Evolutionary conservation across 2,888 invertebrate species (phyloP).

Genomic region (Scotopteryx bipunctaria): DNA sequence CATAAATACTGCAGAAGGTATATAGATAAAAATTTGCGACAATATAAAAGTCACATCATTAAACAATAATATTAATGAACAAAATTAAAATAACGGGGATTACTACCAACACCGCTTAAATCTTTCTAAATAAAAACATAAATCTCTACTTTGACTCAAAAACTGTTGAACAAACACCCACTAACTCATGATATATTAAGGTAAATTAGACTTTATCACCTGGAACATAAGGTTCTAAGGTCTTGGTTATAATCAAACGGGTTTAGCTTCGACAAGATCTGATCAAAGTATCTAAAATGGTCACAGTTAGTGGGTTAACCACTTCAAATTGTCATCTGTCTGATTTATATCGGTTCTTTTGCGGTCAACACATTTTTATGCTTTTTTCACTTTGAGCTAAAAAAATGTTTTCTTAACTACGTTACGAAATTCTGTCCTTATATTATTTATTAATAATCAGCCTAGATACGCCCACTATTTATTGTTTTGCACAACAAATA

Average conservation of each 20-base stretch:
- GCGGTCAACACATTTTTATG: conserved; percentile 78
- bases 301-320: conserved; percentile 84
- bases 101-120: conserved; percentile 78
- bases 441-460: no score
- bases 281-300: conserved; percentile 84
- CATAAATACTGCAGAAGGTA: no score
- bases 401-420: conserved; percentile 17
- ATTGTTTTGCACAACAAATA: no score
- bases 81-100: conserved; percentile 79
- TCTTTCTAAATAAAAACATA: conserved; percentile 81
- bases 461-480: no score
- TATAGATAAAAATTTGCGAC: not conserved
- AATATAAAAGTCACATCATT: conserved; percentile 41
- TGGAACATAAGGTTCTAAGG: conserved; percentile 41
- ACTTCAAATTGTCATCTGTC: conserved; percentile 84
- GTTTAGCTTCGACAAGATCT: conserved; percentile 78
- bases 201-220: conserved; percentile 57
- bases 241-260: conserved; percentile 43
- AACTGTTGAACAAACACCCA: conserved; percentile 79
- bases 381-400: conserved; percentile 47
- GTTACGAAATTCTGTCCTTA: not conserved
- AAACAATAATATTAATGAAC: conserved; percentile 67
- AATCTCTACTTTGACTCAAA: conserved; percentile 73
- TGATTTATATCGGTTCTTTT: conserved; percentile 83
- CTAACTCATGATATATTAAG: conserved; percentile 48